Conservation (phyloP, 2,888 invertebrate species). For the Tenthredo amoena region DNA sequence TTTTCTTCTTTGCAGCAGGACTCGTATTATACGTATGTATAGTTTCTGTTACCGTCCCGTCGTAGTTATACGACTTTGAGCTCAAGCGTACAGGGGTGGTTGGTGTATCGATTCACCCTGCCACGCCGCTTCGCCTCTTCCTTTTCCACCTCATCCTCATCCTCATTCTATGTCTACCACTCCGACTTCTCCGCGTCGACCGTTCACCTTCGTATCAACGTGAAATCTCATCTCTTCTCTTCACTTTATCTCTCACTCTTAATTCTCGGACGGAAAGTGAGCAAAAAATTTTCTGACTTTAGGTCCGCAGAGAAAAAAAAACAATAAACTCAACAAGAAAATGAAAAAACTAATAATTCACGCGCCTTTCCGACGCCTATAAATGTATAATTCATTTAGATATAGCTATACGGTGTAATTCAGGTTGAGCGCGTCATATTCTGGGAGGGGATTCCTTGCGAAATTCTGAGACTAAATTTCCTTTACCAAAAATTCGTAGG, state of each 20-base stretch:
- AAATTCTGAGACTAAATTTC: too few species aligned
- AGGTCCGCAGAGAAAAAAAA: background rate
- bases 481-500: too few species aligned
- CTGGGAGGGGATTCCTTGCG: too few species aligned
- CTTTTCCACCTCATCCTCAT: background rate
- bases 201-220: conserved; percentile 10
- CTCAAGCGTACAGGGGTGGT: background rate
- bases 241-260: background rate
- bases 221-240: conserved; percentile 21
- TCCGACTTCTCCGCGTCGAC: conserved; percentile 2
- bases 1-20: background rate
- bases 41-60: background rate
- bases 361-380: background rate
- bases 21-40: too few species aligned
- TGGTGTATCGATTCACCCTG: conserved; percentile 38
- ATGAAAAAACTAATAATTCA: background rate
- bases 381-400: background rate
- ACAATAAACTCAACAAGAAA: background rate
- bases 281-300: background rate
- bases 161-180: background rate
- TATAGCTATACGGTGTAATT: too few species aligned
- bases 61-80: background rate
- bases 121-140: background rate
- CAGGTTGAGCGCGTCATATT: too few species aligned
- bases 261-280: background rate